Conservation (phyloP, 2,888 invertebrate genomes). For the Piscicola geometra region DNA sequence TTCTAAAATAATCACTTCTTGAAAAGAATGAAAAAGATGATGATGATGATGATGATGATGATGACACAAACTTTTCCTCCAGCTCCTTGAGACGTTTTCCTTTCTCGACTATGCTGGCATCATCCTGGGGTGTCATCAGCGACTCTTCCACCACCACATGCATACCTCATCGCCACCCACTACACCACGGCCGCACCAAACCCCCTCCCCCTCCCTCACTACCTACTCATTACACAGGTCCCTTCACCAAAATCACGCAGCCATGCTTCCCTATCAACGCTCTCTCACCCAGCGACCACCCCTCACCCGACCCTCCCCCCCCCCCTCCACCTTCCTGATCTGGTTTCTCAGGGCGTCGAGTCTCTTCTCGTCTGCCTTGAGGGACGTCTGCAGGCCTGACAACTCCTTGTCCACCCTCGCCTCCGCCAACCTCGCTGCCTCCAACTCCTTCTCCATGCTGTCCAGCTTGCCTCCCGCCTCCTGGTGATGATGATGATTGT, state of each 20-base stretch:
- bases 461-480: slow-evolving; percentile 1
- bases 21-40: background rate
- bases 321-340: slow-evolving; percentile 2
- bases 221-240: too few relatives aligned
- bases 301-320: too few relatives aligned
- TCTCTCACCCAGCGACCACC: too few relatives aligned
- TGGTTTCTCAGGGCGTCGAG: background rate
- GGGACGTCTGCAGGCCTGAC: background rate
- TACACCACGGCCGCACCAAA: too few relatives aligned
- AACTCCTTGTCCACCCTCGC: slow-evolving; percentile 6
- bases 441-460: slow-evolving; percentile 5
- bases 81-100: slow-evolving; percentile 1
- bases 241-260: too few relatives aligned
- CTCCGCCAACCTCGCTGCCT: background rate
- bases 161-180: too few relatives aligned
- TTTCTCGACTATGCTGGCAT: background rate
- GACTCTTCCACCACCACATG: too few relatives aligned
- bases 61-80: background rate
- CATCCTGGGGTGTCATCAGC: too few relatives aligned
- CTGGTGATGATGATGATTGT: too few relatives aligned
- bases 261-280: too few relatives aligned
- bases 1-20: too few relatives aligned
- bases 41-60: background rate
- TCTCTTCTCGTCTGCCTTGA: background rate
- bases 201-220: too few relatives aligned